Evolutionary conservation across 2,888 invertebrate species (phyloP).

Genomic region (Dolichomitus sp.): DNA sequence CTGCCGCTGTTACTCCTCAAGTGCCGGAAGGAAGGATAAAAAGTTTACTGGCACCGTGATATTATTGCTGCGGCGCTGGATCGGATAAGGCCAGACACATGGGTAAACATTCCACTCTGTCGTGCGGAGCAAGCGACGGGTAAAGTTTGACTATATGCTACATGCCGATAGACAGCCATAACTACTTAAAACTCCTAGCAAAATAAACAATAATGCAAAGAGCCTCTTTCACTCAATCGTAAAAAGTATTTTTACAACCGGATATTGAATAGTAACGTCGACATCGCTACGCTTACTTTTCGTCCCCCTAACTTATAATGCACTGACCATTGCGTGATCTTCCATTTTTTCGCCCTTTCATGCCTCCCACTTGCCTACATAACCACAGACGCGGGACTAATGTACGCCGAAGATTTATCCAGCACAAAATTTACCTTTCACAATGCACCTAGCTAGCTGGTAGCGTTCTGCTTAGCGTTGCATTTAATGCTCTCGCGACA

Average conservation of each 20-base stretch:
- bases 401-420: neutral
- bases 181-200: constrained; percentile 2
- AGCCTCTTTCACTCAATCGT: neutral
- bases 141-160: neutral
- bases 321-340: neutral
- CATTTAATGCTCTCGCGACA: constrained; percentile 17
- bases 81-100: constrained; percentile 18
- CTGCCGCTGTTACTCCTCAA: constrained; percentile 31
- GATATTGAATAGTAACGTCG: constrained; percentile 38
- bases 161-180: constrained; percentile 10
- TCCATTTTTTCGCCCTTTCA: neutral
- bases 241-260: constrained; percentile 31
- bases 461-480: neutral
- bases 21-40: constrained; percentile 46
- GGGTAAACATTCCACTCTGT: constrained; percentile 36
- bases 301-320: constrained; percentile 10
- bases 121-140: neutral
- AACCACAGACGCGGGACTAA: constrained; percentile 11
- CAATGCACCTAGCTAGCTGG: neutral
- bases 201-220: constrained; percentile 38
- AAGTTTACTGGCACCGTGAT: constrained; percentile 51
- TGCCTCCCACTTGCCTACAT: neutral
- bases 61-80: constrained; percentile 42
- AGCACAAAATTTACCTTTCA: neutral
- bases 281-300: constrained; percentile 23